Evolutionary conservation across 2,113 vertebrate genomes (phyloP).

Genomic region (Lynx canadensis): DNA sequence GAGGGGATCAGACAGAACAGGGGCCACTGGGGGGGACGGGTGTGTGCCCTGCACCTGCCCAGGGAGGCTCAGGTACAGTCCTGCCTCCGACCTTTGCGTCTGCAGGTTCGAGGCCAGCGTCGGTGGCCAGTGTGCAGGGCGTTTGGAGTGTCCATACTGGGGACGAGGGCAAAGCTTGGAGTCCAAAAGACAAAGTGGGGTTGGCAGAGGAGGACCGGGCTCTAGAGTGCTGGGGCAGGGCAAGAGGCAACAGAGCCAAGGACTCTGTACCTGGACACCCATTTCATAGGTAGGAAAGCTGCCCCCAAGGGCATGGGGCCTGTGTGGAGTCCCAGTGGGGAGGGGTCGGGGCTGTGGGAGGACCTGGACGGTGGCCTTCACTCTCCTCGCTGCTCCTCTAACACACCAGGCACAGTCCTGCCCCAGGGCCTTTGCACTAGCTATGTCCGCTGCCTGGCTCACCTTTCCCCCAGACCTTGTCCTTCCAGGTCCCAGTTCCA

Average conservation of each 20-base stretch:
- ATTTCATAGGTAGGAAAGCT: not conserved
- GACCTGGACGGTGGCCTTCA: not conserved
- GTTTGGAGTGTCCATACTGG: not conserved
- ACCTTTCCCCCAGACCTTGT: not conserved
- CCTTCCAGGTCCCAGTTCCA: not conserved
- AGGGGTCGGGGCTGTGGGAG: not conserved
- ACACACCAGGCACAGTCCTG: accelerated
- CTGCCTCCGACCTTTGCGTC: not conserved
- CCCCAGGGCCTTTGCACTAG: not conserved
- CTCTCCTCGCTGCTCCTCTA: not conserved
- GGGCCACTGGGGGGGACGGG: accelerated
- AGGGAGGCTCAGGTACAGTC: not conserved
- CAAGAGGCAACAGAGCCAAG: not conserved
- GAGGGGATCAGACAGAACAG: not conserved
- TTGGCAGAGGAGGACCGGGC: not conserved
- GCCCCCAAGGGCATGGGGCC: not conserved
- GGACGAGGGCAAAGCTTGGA: not conserved
- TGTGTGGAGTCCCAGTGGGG: not conserved
- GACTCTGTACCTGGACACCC: not conserved
- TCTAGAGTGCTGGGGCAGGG: not conserved
- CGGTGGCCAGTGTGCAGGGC: not conserved
- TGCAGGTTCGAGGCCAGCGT: not conserved
- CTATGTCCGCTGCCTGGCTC: not conserved
- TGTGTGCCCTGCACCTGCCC: not conserved
- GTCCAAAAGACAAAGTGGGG: not conserved